Evolutionary conservation across 2,888 invertebrate species (phyloP).

Genomic region (Leucoptera coffeella): DNA sequence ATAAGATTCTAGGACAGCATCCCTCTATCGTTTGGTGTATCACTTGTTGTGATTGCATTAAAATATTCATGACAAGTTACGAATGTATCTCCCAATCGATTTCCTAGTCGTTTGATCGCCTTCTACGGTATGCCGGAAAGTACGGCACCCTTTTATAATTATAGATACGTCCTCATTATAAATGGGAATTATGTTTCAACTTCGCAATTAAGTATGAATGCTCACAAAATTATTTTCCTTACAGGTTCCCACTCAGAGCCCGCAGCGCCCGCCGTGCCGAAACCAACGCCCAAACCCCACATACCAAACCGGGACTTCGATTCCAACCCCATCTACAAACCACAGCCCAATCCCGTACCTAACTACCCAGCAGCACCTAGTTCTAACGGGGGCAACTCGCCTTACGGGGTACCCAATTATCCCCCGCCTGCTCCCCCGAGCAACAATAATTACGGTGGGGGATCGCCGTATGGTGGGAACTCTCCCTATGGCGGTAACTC

Average conservation of each 20-base stretch:
- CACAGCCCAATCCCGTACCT: slow-evolving; percentile 34
- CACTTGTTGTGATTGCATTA: too few relatives aligned
- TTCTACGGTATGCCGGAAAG: too few relatives aligned
- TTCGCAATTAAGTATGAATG: background rate
- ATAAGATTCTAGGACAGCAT: too few relatives aligned
- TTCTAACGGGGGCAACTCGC: slow-evolving; percentile 4
- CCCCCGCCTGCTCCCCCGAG: slow-evolving; percentile 6
- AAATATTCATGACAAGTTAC: too few relatives aligned
- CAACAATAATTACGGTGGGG: slow-evolving; percentile 11
- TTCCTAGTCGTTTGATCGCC: too few relatives aligned
- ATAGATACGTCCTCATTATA: too few relatives aligned
- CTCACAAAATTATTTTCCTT: slow-evolving; percentile 10
- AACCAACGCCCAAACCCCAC: slow-evolving; percentile 18
- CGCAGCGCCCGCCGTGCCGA: slow-evolving; percentile 17
- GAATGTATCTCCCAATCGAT: too few relatives aligned
- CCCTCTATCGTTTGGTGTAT: too few relatives aligned
- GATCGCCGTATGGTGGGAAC: slow-evolving; percentile 9
- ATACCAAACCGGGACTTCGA: slow-evolving; percentile 21
- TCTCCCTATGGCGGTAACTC: slow-evolving; percentile 9
- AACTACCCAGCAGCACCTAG: slow-evolving; percentile 11
- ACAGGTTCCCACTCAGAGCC: slow-evolving; percentile 35
- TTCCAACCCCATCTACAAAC: slow-evolving; percentile 29
- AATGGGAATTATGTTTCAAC: too few relatives aligned
- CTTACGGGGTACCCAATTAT: slow-evolving; percentile 7
- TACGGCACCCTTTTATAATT: too few relatives aligned